Percentiles rank a stretch among this genome's conserved stretches.
Conservation (phyloP, 2,888 invertebrate species). For the Ophion obscuratus region DNA sequence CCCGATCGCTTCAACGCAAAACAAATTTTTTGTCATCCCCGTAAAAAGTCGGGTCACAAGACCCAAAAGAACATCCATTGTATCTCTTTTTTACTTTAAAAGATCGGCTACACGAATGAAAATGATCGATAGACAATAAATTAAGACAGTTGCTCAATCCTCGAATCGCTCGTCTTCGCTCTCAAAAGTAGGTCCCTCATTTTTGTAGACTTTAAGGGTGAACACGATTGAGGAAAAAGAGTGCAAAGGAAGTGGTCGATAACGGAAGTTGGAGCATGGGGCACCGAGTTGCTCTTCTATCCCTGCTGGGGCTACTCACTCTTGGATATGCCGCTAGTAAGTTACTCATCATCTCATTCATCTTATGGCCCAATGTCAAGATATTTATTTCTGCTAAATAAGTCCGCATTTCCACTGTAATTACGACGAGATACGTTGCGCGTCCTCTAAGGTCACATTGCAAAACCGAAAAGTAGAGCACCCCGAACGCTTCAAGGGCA, state of each 20-base stretch:
- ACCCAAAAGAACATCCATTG: background rate
- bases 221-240: constrained; percentile 23
- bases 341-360: constrained; percentile 62
- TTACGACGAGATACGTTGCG: constrained; percentile 25
- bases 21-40: constrained; percentile 19
- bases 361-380: constrained; percentile 69
- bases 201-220: constrained; percentile 34
- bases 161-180: constrained; percentile 14
- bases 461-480: constrained; percentile 78
- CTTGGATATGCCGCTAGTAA: constrained; percentile 73
- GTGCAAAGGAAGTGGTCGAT: constrained; percentile 49
- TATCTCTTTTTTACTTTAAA: background rate
- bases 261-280: constrained; percentile 70
- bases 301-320: constrained; percentile 74
- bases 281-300: constrained; percentile 67
- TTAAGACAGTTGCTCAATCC: background rate
- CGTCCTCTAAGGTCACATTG: constrained; percentile 76
- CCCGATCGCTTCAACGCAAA: constrained; percentile 18
- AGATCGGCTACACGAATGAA: constrained; percentile 22
- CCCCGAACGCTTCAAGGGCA: constrained; percentile 75
- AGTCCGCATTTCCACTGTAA: constrained; percentile 35
- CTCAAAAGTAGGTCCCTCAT: constrained; percentile 22
- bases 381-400: constrained; percentile 45
- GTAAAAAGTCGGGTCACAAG: background rate
- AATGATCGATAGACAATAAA: constrained; percentile 15